phyloP scores from a whole-genome alignment of 2,113 vertebrate species.

The Alces alces region DNA sequence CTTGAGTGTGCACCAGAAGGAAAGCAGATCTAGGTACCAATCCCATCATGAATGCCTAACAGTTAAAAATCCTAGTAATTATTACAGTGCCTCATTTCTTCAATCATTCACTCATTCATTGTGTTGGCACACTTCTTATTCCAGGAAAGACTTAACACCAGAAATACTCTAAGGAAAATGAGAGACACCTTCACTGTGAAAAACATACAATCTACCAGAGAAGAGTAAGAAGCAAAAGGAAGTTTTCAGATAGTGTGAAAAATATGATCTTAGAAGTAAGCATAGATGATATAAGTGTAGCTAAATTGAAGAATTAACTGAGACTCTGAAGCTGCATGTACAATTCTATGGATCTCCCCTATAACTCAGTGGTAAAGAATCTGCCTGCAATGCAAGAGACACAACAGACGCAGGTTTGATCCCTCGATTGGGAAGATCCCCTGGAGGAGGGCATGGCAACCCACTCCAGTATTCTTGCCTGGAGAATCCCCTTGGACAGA shows the following conservation, averaged over 20 bases:
- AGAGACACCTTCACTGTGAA: neutral
- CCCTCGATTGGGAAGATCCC: neutral
- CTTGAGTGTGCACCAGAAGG: neutral
- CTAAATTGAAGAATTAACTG: neutral
- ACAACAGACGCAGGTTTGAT: neutral
- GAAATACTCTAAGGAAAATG: neutral
- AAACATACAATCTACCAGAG: neutral
- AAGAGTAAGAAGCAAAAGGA: neutral
- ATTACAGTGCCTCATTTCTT: neutral
- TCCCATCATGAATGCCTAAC: neutral
- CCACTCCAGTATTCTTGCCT: neutral
- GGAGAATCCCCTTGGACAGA: neutral
- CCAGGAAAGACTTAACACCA: neutral
- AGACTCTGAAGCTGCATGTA: neutral
- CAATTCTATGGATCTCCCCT: neutral
- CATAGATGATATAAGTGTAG: neutral
- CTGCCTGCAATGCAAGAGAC: neutral
- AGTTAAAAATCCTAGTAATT: neutral
- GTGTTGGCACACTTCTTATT: neutral
- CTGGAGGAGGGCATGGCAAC: neutral
- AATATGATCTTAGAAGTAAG: neutral
- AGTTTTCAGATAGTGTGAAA: neutral
- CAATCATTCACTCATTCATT: neutral
- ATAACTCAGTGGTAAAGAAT: neutral
- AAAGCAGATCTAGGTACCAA: neutral